Base-by-base conservation (phyloP, 2,888 invertebrate genomes). In the Leptopilina myrica region DNA sequence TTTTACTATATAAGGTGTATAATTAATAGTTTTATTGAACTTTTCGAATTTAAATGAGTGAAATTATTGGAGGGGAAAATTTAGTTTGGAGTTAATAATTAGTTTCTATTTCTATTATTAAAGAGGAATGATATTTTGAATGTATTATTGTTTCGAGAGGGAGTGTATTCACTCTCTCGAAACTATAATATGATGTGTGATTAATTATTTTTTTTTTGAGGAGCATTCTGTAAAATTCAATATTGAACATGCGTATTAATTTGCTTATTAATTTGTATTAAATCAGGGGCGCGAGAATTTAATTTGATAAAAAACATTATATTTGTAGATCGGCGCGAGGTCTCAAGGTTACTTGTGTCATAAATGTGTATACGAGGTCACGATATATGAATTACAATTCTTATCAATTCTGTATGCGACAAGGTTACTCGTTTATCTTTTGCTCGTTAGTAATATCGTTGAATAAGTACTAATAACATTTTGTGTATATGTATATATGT, bases 321-420 rank as follows among this genome's bases (percentile, higher is more conserved):
- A 33, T 80, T 79, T 76, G 56, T 56, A 69, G 64, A 56, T 59
- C 78, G 66, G 78, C 83, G 83, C 82, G 84, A 81, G 80, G 73
- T 81, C 79, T 64, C 84, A 87, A 87, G 86, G 86, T 79, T 82
- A 64, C 77, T 76, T 82, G 78, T 80, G 80, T 76, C 78, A 81
- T 84, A 87, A 85, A 87, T 84, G 86, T 84, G 79, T 81, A 49
- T 49, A 76, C 88, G 86, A 88, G 87, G 86, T 85, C 86, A 83
- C 85, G 84, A 88, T 87, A 86, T 85, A 85, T 85, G 86, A 87
- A 88, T 88, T 89, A 87, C 85, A 87, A 87, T 86, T 84, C 87
- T 89, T 89, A 89, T 89, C 89, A 88, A 85, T 88, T 86, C 83
- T 81, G 82, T 84, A 84, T 79, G 84, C 82, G 84, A 77, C 89